Evolutionary conservation across 2,888 invertebrate species (phyloP), one percentile per base, ranked within the genome.

Genomic region (Lumbricus terrestris): DNA sequence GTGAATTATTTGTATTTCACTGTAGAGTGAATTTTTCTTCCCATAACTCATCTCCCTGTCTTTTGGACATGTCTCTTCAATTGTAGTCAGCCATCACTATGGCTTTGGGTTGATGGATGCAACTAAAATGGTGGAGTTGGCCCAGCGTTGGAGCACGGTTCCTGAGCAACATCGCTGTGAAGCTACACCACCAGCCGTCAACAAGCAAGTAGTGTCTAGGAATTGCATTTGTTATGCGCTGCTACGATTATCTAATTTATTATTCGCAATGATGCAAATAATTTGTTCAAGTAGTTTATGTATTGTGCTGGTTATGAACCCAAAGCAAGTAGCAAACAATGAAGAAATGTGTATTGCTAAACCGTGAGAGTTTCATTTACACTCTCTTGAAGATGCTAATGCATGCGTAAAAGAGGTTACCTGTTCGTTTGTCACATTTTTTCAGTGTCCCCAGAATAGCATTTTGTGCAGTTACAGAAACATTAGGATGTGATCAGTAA

Each of bases 51-150:
- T 13, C n/a, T 1, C 69, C 69, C 69, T 47, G 69, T 69, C 69
- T 69, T 47, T 2, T 18, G 47, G 47, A 8, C 69, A n/a, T 69
- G 69, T 69, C n/a, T 69, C 8, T 69, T 69, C 29, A 69, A 29
- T 37, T 85, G 85, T 85, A 96, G 98, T 99, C 90, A 98, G 98
- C 90, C 99, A 99, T 95, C 98, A 98, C 90, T 99, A 99, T 94
- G 99, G 99, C 42, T 99, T 98, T 95, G 99, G 99, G 0, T 95
- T 99, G 90, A 97, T 99, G 97, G 99, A 99, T 95, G 99, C 99
- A 0, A 96, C 97, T 33, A 98, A 97, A 0, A 98, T 99, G 98
- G 99, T 99, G 40, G 96, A 96, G 40, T 95, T 97, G 91, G 98
- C 98, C 0, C 96, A 96, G 93, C 96, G 96, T 90, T 99, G 99